phyloP scores from a whole-genome alignment of 2,888 invertebrate species.

The Lithophane leautieri region DNA sequence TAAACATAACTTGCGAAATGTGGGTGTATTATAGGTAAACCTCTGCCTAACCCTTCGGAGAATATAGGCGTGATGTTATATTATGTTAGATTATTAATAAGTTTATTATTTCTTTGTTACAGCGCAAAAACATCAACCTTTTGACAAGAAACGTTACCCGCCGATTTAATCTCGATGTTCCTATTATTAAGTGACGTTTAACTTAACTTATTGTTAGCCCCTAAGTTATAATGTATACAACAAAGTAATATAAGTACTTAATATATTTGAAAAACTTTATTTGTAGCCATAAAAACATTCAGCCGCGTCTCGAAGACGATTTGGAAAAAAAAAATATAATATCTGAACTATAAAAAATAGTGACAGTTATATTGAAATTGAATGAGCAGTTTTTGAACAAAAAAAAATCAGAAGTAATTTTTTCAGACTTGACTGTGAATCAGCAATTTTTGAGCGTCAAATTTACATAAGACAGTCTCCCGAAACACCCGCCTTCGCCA shows the following conservation, averaged over 20 bases:
- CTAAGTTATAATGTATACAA: constrained; percentile 65
- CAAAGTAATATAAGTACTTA: constrained; percentile 61
- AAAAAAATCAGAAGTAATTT: neutral
- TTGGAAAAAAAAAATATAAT: neutral
- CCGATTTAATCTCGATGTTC: constrained; percentile 80
- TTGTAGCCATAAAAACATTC: constrained; percentile 32
- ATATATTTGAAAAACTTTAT: constrained; percentile 48
- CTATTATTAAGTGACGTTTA: constrained; percentile 72
- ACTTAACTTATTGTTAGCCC: constrained; percentile 73
- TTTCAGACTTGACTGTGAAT: neutral
- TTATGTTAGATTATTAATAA: neutral
- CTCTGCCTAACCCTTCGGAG: too few species aligned
- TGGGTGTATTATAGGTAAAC: too few species aligned
- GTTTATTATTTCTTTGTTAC: constrained; percentile 57
- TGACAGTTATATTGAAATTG: neutral
- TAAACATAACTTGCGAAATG: too few species aligned
- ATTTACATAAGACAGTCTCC: neutral
- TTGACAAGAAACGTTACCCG: constrained; percentile 75
- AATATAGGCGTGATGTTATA: too few species aligned
- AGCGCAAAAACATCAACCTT: constrained; percentile 37
- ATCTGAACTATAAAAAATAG: neutral
- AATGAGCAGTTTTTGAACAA: constrained; percentile 1
- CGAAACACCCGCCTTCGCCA: neutral
- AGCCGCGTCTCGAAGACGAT: constrained; percentile 15
- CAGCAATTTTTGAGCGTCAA: too few species aligned